A percentile compares a stretch with the other conserved stretches of the same genome.
phyloP scores from a whole-genome alignment of 2,888 invertebrate genomes.

The Tortrix viridana region DNA sequence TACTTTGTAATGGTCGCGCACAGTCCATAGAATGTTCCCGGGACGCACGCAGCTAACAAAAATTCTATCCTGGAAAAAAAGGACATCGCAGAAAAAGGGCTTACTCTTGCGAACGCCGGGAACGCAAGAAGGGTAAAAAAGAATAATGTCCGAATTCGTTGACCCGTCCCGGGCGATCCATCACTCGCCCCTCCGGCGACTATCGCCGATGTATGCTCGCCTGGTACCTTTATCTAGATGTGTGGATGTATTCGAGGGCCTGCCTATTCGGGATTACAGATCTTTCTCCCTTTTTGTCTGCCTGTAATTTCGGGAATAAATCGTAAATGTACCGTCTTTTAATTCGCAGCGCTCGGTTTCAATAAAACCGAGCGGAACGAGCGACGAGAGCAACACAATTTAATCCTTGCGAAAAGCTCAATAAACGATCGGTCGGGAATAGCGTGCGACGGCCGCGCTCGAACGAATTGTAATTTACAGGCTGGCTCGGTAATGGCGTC shows the following conservation, averaged over 20 bases:
- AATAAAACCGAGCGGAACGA: conserved; percentile 45
- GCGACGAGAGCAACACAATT: conserved; percentile 43
- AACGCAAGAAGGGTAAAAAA: conserved; percentile 85
- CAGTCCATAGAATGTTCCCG: conserved; percentile 78
- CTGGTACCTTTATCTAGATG: conserved; percentile 68
- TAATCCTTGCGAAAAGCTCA: conserved; percentile 62
- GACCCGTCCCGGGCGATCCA: conserved; percentile 85
- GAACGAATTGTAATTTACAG: conserved; percentile 80
- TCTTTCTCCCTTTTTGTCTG: conserved; percentile 59
- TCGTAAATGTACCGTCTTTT: conserved; percentile 42
- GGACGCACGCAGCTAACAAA: conserved; percentile 64
- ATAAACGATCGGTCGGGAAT: conserved; percentile 71
- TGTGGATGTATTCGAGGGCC: conserved; percentile 70
- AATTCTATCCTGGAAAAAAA: conserved; percentile 77
- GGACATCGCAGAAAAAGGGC: conserved; percentile 82
- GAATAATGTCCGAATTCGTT: conserved; percentile 85
- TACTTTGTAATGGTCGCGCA: conserved; percentile 81
- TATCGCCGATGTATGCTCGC: conserved; percentile 73
- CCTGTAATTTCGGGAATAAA: conserved; percentile 54
- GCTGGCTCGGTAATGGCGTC: conserved; percentile 74
- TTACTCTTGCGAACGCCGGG: conserved; percentile 78
- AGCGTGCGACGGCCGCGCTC: conserved; percentile 58
- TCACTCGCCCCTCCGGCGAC: conserved; percentile 79
- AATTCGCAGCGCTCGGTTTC: conserved; percentile 46
- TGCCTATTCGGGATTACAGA: conserved; percentile 75